Evolutionary conservation across 2,888 invertebrate genomes (phyloP), one percentile per base, ranked within the genome.

Genomic region (Sarcophaga caerulescens): DNA sequence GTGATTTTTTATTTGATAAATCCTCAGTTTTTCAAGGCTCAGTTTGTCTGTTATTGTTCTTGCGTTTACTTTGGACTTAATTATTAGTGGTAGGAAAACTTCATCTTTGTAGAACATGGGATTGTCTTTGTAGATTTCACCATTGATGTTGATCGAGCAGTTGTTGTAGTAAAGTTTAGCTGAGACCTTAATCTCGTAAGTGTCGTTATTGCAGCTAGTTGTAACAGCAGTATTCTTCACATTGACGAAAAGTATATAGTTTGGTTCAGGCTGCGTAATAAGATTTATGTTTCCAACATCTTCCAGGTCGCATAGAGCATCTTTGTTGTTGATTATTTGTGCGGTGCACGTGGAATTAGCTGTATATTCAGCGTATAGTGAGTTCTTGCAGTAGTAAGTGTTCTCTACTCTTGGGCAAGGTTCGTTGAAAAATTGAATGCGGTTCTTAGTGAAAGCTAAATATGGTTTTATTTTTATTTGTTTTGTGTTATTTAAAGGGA

Each of bases 391-490:
- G 60, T 70, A 76, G 57, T 78, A 82, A 10, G 45, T 76, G 19
- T 71, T 21, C 21, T 84, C 83, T 47, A 81, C 25, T 74, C 66
- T 73, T 52, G 73, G 78, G 25, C 85, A 85, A 68, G 47, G 25
- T 52, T 79, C 19, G n/a, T 71, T 19, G 19, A 81, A 52, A 47
- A 57, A 77, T 84, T 80, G 74, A 60, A 78, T 85, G 73, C 45
- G 47, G 52, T 75, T 66, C 23, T 63, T 52, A 60, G 70, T 81
- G 62, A 69, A 81, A 69, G 60, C 68, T 74, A 81, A 45, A 74
- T 84, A 77, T 21, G 78, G 81, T 81, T 79, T 76, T 25, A 87
- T 80, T 81, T 79, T 76, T 25, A 87, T 80, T 60, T 35, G 45
- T 65, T 74, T 81, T 4, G 78, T 85, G 14, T 79, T 23, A 45